Percentiles rank a stretch among this genome's conserved stretches.
Evolutionary conservation across 1,140 invertebrate genomes (phyloP).

Genomic region (Drosophila takahashii): DNA sequence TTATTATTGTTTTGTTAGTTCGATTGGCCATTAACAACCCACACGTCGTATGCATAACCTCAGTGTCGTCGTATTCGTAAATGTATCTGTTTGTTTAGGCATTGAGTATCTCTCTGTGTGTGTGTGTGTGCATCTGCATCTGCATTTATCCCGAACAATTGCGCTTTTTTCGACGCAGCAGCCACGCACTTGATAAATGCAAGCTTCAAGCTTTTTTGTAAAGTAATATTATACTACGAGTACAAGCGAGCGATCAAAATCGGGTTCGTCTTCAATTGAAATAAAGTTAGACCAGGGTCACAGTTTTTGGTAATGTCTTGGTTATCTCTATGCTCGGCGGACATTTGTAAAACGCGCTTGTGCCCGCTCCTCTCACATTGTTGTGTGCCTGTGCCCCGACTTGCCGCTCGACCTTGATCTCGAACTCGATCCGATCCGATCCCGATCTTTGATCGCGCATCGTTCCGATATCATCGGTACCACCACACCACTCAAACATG

Average conservation of each 20-base stretch:
- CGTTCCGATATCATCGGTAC: constrained; percentile 34
- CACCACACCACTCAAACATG: constrained; percentile 39
- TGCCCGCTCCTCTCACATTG: constrained; percentile 57
- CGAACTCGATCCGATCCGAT: constrained; percentile 2
- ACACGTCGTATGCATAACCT: constrained; percentile 37
- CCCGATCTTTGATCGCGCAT: constrained; percentile 26
- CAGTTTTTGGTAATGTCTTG: constrained; percentile 69
- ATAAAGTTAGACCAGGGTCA: constrained; percentile 66
- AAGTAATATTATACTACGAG: constrained; percentile 24
- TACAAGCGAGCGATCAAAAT: constrained; percentile 21
- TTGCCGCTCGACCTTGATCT: constrained; percentile 50
- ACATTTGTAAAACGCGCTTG: constrained; percentile 73
- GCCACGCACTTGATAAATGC: constrained; percentile 48
- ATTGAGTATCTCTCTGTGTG: constrained; percentile 31
- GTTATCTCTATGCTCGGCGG: constrained; percentile 71
- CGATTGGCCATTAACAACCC: constrained; percentile 43
- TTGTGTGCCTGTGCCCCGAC: constrained; percentile 70
- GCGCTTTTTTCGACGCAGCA: constrained; percentile 77
- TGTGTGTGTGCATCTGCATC: constrained; percentile 45
- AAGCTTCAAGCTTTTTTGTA: constrained; percentile 50
- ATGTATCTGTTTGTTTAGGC: constrained; percentile 8
- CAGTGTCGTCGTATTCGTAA: constrained; percentile 20
- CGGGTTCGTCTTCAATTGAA: constrained; percentile 78
- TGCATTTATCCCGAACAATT: constrained; percentile 56
- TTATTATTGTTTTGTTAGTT: constrained; percentile 29